These are phyloP conservation scores for Balaeniceps rex DNA, from an alignment of 2,113 vertebrate species.

Conservation along the genomic window DNA sequence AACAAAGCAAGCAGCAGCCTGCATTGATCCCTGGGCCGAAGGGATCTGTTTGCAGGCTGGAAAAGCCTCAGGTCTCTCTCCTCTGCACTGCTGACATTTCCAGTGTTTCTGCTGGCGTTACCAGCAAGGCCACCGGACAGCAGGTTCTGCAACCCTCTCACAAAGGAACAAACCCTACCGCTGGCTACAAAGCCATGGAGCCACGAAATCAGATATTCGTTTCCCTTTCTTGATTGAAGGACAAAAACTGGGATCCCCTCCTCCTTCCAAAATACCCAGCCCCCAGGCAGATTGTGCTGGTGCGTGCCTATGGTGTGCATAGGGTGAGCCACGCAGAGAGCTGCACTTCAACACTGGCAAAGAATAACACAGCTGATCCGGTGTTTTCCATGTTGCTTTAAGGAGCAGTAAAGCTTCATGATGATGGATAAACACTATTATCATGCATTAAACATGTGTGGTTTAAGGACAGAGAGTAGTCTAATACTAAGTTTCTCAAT, in stretches of 20 bases:
- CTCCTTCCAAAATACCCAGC: not conserved
- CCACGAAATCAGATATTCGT: not conserved
- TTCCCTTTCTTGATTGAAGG: not conserved
- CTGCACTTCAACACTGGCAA: not conserved
- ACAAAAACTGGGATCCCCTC: not conserved
- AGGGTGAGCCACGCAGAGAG: not conserved
- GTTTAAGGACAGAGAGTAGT: not conserved
- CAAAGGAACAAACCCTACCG: not conserved
- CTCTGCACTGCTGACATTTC: not conserved
- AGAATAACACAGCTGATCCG: not conserved
- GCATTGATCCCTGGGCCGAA: not conserved
- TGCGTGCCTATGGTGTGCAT: fast-evolving
- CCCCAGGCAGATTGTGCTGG: not conserved
- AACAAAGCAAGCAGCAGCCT: not conserved
- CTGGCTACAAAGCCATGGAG: not conserved
- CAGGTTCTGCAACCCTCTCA: not conserved
- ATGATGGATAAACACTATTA: slow-evolving; percentile 14
- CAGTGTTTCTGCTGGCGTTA: not conserved
- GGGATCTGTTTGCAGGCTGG: not conserved
- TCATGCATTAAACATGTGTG: not conserved
- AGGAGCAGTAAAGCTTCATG: not conserved
- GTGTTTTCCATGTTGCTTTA: not conserved
- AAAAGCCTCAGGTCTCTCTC: not conserved
- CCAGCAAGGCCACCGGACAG: not conserved
- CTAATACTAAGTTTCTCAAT: slow-evolving; percentile 3